Percentiles rank a stretch among this genome's conserved stretches.
Evolutionary conservation across 2,888 invertebrate genomes (phyloP).

Genomic region (Drepanosiphum platanoidis): DNA sequence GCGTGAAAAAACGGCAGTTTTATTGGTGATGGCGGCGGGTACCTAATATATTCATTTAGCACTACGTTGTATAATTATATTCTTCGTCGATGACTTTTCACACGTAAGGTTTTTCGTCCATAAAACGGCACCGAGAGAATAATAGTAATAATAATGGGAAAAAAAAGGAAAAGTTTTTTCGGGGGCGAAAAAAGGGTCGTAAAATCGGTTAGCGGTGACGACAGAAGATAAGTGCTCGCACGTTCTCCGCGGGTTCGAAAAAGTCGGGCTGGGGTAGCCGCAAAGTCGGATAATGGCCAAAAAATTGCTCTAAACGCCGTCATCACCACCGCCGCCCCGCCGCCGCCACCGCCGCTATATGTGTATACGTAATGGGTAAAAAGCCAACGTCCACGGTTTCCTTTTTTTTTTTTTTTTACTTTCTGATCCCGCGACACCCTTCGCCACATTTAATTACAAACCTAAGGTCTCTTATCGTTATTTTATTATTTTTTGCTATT

Average conservation of each 20-base stretch:
- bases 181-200: constrained; percentile 42
- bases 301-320: constrained; percentile 55
- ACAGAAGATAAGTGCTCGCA: constrained; percentile 51
- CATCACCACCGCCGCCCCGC: not conserved
- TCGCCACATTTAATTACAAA: constrained; percentile 34
- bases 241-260: constrained; percentile 44
- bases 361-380: constrained; percentile 33
- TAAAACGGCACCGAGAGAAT: constrained; percentile 8
- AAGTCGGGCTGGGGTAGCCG: constrained; percentile 24
- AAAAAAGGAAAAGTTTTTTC: not conserved
- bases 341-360: not conserved
- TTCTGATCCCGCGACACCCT: not conserved
- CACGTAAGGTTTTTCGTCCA: not conserved
- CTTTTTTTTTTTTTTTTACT: not conserved
- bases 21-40: not conserved
- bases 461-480: constrained; percentile 6
- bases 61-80: constrained; percentile 30
- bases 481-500: constrained; percentile 29
- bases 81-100: not conserved
- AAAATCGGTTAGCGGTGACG: constrained; percentile 30
- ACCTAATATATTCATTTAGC: not conserved
- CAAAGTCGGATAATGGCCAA: constrained; percentile 48
- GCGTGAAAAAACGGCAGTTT: too few relatives aligned
- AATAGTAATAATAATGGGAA: not conserved
- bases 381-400: not conserved